Percentiles rank a stretch among this genome's conserved stretches.
phyloP scores from a whole-genome alignment of 2,113 vertebrate species.

The Microcebus ravelobensis region DNA sequence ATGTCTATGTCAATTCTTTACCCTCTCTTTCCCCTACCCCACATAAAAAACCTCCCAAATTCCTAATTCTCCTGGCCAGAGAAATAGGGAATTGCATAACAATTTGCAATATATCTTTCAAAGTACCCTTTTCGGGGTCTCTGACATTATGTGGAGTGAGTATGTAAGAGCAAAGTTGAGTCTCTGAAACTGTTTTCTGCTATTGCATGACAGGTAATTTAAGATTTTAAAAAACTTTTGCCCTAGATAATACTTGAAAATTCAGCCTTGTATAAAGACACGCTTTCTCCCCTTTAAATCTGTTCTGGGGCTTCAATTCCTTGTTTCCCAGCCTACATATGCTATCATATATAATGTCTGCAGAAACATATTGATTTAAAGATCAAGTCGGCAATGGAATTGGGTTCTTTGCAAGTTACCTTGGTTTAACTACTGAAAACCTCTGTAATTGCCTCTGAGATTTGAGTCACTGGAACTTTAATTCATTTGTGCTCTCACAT shows the following conservation, averaged over 20 bases:
- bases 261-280: constrained; percentile 62
- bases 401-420: constrained; percentile 69
- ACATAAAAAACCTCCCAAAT: constrained; percentile 70
- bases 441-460: constrained; percentile 74
- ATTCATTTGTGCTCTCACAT: constrained; percentile 52
- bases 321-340: constrained; percentile 54
- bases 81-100: constrained; percentile 70
- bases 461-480: constrained; percentile 51
- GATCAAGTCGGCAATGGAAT: constrained; percentile 61
- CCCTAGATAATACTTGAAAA: constrained; percentile 79
- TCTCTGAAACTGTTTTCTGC: constrained; percentile 56
- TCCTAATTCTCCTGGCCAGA: constrained; percentile 67
- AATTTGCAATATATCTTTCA: constrained; percentile 75
- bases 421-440: constrained; percentile 75
- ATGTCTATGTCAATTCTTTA: constrained; percentile 69
- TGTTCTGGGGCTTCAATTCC: constrained; percentile 51
- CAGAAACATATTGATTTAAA: constrained; percentile 70
- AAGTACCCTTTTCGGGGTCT: constrained; percentile 65
- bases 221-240: constrained; percentile 73
- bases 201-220: constrained; percentile 75
- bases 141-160: constrained; percentile 56
- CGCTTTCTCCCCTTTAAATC: constrained; percentile 62
- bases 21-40: constrained; percentile 51
- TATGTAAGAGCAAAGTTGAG: constrained; percentile 39
- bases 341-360: constrained; percentile 72